Evolutionary conservation across 2,888 invertebrate species (phyloP), one percentile per base, ranked within the genome.

Genomic region (Agrilus mali): DNA sequence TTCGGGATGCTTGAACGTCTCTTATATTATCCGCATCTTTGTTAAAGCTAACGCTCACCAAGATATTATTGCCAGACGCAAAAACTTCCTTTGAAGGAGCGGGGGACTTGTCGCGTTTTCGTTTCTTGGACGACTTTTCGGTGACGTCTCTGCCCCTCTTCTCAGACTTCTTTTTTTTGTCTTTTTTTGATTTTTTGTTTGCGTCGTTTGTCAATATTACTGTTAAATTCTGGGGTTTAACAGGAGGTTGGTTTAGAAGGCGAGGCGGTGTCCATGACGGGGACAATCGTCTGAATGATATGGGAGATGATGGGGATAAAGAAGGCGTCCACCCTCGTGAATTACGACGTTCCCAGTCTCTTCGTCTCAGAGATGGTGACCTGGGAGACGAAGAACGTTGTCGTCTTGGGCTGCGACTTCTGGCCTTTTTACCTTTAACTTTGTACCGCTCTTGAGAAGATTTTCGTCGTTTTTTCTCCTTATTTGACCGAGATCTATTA

Each of bases 1-100:
- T 66, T 10, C 71, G 64, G 48, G 71, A 69, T 13, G 54, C 49
- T 47, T 61, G 53, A 34, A 67, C 55, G 3, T 57, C 59, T 16
- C 65, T 58, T 31, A 61, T 60, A 47, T 63, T 62, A 48, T 66
- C 64, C 42, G 64, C 72, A 51, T 75, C 77, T 54, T 86, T 86
- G 61, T 85, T 83, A 66, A 92, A 93, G 65, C 88, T 90, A 14
- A 93, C 88, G 67, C 89, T 90, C 10, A 93, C 90, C 50, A 93
- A 75, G 57, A 93, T 92, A 63, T 90, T 92, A 66, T 92, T 88
- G 3, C 92, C 92, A 10, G 90, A 89, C 1, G 92, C 88, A 63
- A 89, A 92, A 3, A 93, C 88, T 67, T 90, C 90, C 63, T 92
- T 92, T 2, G 85, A 84, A 1, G 86, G 85, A 41, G 72, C 75